Conservation (phyloP, 2,797 vertebrate species). For the Rallus crepitans region DNA sequence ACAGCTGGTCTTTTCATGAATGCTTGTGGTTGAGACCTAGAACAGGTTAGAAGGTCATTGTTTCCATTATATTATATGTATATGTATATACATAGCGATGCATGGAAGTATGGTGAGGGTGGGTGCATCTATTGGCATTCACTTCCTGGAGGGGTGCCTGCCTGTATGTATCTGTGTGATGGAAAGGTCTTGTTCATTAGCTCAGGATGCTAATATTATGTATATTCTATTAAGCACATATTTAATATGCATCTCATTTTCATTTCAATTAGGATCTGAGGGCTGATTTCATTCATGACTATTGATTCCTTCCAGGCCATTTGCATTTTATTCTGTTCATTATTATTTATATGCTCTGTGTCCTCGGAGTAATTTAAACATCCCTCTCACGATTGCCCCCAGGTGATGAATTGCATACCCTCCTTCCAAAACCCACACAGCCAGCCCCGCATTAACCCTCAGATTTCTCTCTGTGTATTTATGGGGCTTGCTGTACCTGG, state of each 20-base stretch:
- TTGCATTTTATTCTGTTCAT: conserved; percentile 61
- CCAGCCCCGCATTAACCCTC: neutral
- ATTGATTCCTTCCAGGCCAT: conserved; percentile 52
- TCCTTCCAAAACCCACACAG: conserved; percentile 45
- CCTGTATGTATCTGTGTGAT: neutral
- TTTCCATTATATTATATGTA: neutral
- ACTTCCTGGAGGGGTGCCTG: neutral
- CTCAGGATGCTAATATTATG: conserved; percentile 7
- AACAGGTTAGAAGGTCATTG: neutral
- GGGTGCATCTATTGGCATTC: neutral
- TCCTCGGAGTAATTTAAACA: conserved; percentile 52
- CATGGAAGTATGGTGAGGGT: neutral
- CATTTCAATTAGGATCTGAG: conserved; percentile 52
- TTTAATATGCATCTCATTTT: conserved; percentile 45
- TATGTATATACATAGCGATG: neutral
- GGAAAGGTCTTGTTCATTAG: conserved; percentile 40
- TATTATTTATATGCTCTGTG: conserved; percentile 60
- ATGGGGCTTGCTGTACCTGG: neutral
- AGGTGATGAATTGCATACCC: conserved; percentile 44
- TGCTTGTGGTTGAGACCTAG: neutral
- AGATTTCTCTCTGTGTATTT: conserved; percentile 17
- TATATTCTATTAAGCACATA: conserved; percentile 50
- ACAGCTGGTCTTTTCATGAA: conserved; percentile 19
- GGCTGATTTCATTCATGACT: conserved; percentile 50
- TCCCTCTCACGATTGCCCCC: conserved; percentile 28